Evolutionary conservation across 2,888 invertebrate species (phyloP).

Genomic region (Cephus spinipes): DNA sequence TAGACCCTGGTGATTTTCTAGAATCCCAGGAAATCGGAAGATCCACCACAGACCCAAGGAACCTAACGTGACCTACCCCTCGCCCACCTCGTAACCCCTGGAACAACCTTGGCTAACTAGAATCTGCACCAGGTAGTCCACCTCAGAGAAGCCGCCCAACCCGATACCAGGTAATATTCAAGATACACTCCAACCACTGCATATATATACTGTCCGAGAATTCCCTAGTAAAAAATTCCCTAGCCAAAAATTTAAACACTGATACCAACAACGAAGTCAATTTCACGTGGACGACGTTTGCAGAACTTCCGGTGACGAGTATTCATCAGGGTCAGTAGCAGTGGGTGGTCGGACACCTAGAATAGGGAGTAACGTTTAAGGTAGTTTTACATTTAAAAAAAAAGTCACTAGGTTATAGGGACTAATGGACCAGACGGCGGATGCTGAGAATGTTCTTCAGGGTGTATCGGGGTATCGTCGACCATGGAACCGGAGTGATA

Average conservation of each 20-base stretch:
- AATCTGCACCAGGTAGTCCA: background rate
- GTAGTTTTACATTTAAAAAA: background rate
- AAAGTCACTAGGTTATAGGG: background rate
- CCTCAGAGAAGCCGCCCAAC: background rate
- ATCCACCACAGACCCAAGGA: slow-evolving; percentile 6
- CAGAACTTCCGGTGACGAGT: background rate
- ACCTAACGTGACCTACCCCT: background rate
- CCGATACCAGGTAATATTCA: background rate
- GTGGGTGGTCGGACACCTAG: background rate
- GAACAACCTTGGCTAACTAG: background rate
- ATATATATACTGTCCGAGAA: background rate
- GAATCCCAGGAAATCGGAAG: slow-evolving; percentile 29
- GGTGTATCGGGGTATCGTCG: background rate
- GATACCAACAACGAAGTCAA: background rate
- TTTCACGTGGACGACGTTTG: background rate
- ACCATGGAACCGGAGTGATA: slow-evolving; percentile 17
- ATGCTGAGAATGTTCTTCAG: background rate
- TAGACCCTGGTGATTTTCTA: slow-evolving; percentile 21
- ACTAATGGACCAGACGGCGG: background rate
- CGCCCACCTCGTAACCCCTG: background rate
- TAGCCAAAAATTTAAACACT: background rate
- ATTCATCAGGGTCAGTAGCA: background rate
- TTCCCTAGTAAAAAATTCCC: background rate
- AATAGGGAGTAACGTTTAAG: background rate
- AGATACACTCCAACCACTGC: background rate